A percentile compares a stretch with the other conserved stretches of the same genome.
These are phyloP conservation scores for Rhopalosiphum padi DNA, from an alignment of 1,140 invertebrate genomes.

Conservation along the genomic window DNA sequence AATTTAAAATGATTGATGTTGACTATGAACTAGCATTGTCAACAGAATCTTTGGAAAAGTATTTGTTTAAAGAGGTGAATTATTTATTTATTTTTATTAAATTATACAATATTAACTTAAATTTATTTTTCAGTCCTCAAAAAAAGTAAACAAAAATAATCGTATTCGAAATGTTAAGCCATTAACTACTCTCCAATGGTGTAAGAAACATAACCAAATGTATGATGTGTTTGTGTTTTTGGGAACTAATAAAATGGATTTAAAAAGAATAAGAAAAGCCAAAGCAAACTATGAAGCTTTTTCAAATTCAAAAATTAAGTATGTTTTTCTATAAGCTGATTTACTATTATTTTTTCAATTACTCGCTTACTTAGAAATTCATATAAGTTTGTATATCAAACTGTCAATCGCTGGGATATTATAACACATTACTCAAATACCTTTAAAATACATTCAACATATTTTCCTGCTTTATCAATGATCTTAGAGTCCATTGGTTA, in stretches of 20 bases:
- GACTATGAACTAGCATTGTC: rapidly evolving
- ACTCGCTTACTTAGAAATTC: no score
- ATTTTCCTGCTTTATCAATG: neutral
- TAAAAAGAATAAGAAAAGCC: neutral
- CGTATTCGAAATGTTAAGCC: neutral
- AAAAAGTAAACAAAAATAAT: neutral
- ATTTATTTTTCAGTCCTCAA: neutral
- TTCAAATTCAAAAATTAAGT: constrained; percentile 20
- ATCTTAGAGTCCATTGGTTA: neutral
- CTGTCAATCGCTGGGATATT: no score
- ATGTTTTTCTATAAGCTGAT: neutral
- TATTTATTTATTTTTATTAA: neutral
- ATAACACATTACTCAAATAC: neutral
- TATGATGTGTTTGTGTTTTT: constrained; percentile 22
- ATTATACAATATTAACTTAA: neutral
- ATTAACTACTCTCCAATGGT: neutral
- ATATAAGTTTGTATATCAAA: no score
- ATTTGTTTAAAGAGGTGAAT: neutral
- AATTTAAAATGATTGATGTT: neutral
- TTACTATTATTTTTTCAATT: neutral
- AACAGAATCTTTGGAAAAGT: neutral
- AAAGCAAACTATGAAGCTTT: neutral
- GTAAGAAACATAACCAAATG: neutral
- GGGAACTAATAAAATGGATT: neutral
- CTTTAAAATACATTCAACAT: no score